phyloP scores from a whole-genome alignment of 2,113 vertebrate genomes.

The Plecturocebus donacophilus region DNA sequence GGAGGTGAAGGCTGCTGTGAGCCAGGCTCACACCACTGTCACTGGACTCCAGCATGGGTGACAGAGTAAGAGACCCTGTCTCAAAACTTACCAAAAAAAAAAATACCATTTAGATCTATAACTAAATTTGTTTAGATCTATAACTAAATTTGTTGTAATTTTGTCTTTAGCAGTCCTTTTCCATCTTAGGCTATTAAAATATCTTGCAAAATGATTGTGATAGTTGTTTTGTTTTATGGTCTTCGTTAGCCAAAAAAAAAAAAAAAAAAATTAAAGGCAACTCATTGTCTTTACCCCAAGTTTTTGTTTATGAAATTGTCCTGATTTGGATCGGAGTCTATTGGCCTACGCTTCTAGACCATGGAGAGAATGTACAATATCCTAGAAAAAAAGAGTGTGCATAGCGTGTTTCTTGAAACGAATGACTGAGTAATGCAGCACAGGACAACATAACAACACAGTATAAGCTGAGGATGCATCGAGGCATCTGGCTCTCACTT shows the following conservation, averaged over 20 bases:
- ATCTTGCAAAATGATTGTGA: neutral
- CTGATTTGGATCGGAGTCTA: neutral
- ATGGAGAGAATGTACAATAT: neutral
- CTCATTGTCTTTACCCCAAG: neutral
- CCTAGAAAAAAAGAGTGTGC: neutral
- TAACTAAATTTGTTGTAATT: neutral
- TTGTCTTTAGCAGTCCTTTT: neutral
- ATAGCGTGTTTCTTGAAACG: neutral
- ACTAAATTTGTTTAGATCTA: neutral
- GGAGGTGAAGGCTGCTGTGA: too few relatives aligned
- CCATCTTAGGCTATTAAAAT: neutral
- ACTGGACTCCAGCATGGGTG: too few relatives aligned
- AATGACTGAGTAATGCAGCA: neutral
- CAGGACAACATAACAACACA: neutral
- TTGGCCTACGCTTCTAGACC: neutral
- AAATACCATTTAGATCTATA: neutral
- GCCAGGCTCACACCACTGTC: too few relatives aligned
- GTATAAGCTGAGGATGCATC: neutral
- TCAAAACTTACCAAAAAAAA: too few relatives aligned
- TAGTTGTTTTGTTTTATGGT: neutral
- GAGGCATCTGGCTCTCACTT: neutral
- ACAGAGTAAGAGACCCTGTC: too few relatives aligned
- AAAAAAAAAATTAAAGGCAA: neutral
- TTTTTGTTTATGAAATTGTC: neutral
- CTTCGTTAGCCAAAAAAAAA: neutral